Percentiles rank a stretch among this genome's conserved stretches.
Evolutionary conservation across 2,797 vertebrate genomes (phyloP).

Genomic region (Echiichthys vipera): DNA sequence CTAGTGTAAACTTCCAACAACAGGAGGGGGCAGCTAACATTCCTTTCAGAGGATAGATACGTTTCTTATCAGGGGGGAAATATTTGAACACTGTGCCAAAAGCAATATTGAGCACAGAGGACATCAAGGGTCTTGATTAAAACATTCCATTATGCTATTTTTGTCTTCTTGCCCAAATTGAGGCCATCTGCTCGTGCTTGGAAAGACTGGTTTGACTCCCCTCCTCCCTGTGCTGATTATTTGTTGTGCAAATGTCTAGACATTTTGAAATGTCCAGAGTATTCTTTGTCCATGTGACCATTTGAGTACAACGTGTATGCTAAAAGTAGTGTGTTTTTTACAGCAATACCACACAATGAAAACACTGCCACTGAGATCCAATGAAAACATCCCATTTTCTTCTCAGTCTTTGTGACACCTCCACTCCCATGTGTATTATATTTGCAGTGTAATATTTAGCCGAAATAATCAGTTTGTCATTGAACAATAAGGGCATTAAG

Average conservation of each 20-base stretch:
- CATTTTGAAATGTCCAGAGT: constrained; percentile 33
- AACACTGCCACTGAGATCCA: not conserved
- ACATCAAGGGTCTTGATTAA: constrained; percentile 83
- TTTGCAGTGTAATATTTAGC: not conserved
- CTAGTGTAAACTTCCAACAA: constrained; percentile 42
- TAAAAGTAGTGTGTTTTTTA: not conserved
- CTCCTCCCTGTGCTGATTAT: constrained; percentile 25
- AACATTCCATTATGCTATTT: constrained; percentile 82
- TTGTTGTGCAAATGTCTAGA: constrained; percentile 68
- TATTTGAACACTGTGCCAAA: constrained; percentile 76
- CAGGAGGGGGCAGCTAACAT: constrained; percentile 57
- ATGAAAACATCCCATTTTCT: constrained; percentile 5
- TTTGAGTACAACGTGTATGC: constrained; percentile 3
- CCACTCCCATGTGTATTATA: not conserved
- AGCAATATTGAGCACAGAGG: constrained; percentile 70
- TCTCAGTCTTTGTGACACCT: not conserved
- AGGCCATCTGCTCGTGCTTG: constrained; percentile 62
- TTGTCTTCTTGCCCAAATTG: constrained; percentile 70
- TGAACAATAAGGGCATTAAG: not conserved
- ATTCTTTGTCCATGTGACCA: constrained; percentile 14
- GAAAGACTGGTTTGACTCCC: constrained; percentile 21
- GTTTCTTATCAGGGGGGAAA: constrained; percentile 77
- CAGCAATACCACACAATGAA: not conserved
- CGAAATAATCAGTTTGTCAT: not conserved
- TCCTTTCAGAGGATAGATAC: constrained; percentile 67